Evolutionary conservation across 2,113 vertebrate genomes (phyloP).

Genomic region (Diphyllodes magnificus): DNA sequence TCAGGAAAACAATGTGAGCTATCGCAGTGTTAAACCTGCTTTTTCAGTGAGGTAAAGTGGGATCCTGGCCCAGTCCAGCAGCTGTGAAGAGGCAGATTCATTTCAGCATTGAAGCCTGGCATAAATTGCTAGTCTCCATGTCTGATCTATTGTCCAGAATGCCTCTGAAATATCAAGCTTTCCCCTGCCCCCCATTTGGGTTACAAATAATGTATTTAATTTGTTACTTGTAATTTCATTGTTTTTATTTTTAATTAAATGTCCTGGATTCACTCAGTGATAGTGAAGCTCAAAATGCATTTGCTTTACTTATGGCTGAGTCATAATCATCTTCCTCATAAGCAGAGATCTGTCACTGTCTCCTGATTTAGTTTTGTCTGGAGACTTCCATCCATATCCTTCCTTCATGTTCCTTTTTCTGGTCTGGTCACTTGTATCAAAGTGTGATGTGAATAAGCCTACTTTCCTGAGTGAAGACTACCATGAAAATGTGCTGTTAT

Average conservation of each 20-base stretch:
- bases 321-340: slow-evolving; percentile 4
- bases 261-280: not conserved
- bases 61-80: not conserved
- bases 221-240: not conserved
- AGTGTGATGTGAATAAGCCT: not conserved
- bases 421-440: not conserved
- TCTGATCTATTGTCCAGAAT: not conserved
- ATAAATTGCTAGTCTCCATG: not conserved
- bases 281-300: not conserved
- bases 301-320: not conserved
- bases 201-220: not conserved
- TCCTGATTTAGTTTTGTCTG: slow-evolving; percentile 13
- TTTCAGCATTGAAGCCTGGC: not conserved
- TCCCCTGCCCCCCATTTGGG: not conserved
- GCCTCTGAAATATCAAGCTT: not conserved
- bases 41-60: not conserved
- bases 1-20: not conserved
- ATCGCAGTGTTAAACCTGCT: not conserved
- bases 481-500: not conserved
- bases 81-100: not conserved
- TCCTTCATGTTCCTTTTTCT: not conserved
- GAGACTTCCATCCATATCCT: not conserved
- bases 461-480: not conserved
- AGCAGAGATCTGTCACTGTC: slow-evolving; percentile 22
- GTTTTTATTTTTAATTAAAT: not conserved